A percentile compares a stretch with the other conserved stretches of the same genome.
These are phyloP conservation scores for Rotaria socialis DNA, from an alignment of 2,888 invertebrate genomes.

Conservation along the genomic window DNA sequence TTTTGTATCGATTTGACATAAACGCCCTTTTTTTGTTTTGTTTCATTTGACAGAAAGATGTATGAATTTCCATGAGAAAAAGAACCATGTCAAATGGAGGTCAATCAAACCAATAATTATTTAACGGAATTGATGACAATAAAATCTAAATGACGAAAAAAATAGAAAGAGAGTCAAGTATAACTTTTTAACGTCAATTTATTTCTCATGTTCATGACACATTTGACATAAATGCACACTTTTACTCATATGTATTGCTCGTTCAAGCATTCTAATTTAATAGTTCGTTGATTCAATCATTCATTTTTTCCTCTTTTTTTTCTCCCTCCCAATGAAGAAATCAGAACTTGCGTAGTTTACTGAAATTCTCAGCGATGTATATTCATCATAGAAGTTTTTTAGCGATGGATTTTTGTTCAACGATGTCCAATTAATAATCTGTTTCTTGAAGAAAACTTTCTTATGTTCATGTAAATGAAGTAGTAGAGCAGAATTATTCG, in stretches of 20 bases:
- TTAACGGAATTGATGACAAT: not conserved
- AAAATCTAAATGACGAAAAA: not conserved
- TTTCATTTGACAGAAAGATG: too few species aligned
- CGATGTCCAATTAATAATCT: too few species aligned
- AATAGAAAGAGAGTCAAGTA: not conserved
- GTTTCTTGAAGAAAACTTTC: too few species aligned
- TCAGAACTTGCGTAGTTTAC: not conserved
- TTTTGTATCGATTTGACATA: too few species aligned
- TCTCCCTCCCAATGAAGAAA: not conserved
- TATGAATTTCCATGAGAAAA: too few species aligned
- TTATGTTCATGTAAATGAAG: too few species aligned
- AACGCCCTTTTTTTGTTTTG: too few species aligned
- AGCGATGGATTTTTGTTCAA: not conserved
- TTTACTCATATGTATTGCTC: not conserved
- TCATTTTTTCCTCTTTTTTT: not conserved
- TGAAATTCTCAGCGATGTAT: not conserved
- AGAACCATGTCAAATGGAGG: not conserved
- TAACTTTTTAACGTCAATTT: not conserved
- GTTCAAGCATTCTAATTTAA: conserved; percentile 16
- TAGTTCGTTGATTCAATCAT: not conserved
- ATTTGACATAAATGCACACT: not conserved
- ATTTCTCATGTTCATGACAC: not conserved
- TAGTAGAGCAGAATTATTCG: not conserved
- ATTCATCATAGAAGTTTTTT: not conserved
- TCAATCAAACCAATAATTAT: not conserved